Evolutionary conservation across 2,888 invertebrate genomes (phyloP), one percentile per base, ranked within the genome.

Genomic region (Lasioglossum oenotherae): DNA sequence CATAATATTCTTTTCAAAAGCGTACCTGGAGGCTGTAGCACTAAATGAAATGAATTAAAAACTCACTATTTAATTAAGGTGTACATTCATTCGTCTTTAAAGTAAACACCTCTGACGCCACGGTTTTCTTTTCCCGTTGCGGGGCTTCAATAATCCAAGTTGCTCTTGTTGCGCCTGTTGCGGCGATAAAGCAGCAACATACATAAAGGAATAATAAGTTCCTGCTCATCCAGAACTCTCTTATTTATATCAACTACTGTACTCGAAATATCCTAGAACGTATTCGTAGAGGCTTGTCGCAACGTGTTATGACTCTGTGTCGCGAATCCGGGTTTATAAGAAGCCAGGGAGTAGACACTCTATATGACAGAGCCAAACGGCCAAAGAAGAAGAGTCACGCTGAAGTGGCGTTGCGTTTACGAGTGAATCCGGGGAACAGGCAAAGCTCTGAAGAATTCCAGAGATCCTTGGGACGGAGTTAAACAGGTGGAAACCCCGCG

Each of bases 321-420:
- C 19, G 67, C 67, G 67, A 67, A 35, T 31, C 12, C 31, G 23
- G 60, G 23, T 44, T 76, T 38, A 31, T 31, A 31, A 46, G 31
- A 31, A 64, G 23, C 27, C 57, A 31, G 31, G 75, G 27, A 44
- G 41, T 23, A 23, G 75, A 76, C 64, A 44, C 35, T 19, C 35
- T 6, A 27, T 64, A 31, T 76, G 31, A 64, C 60, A n/a, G 19
- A n/a, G 23, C 16, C 23, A 77, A 77, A 49, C 49, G 69, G 41
- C 41, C 38, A n/a, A 69, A 69, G 69, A 69, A 69, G 69, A 69
- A n/a, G 41, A 41, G 41, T 69, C 38, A 38, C 69, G 19, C 27
- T 44, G 12, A 76, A 76, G 75, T 76, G 75, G 75, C 44, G 8
- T 75, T 27, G 60, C 44, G 60, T 60, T 60, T 76, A 76, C 64